Base-by-base conservation (phyloP, 2,888 invertebrate species). In the Synanthedon myopaeformis region DNA sequence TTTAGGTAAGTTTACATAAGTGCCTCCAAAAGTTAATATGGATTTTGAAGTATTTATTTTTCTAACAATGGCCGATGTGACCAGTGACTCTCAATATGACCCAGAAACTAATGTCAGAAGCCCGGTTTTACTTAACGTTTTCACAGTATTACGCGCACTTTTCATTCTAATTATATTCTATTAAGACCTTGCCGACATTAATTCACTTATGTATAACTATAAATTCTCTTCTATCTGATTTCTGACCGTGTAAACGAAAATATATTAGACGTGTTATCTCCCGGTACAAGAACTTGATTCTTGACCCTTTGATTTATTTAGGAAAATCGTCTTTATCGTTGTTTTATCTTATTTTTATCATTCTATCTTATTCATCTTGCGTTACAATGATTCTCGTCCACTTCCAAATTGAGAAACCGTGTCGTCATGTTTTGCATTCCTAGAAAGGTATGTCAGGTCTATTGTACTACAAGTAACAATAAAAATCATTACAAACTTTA, bases 21-120 rank as follows among this genome's bases (percentile, higher is more conserved):
- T 61, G 65, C 49, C 51, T 54, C 56, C 61, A 45, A 45, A 57
- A 54, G 55, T 57, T 41, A 54, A 59, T 54, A 48, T 53, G 52
- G 51, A 57, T 59, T 61, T 60, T 55, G 52, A 52, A 52, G 58
- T 58, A 59, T 57, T 67, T 59, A 57, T 57, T 59, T 55, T 51
- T 55, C 58, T 57, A 62, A 65, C 59, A 67, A 69, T 74, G 71
- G 72, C 68, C 67, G 70, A 70, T 70, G 45, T 45, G 45, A 13
- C n/a, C 45, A 45, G 45, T 73, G 73, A 69, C 71, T 78, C 71
- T 72, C 76, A 73, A 72, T 77, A 74, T 82, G 83, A 83, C 82
- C 82, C 79, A 79, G 72, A 81, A 82, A 74, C 73, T 76, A 77
- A 79, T 82, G 83, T 85, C 86, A 86, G 19, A 76, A 78, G 70